Evolutionary conservation across 2,113 vertebrate genomes (phyloP).

Genomic region (Phalacrocorax brasilianus): DNA sequence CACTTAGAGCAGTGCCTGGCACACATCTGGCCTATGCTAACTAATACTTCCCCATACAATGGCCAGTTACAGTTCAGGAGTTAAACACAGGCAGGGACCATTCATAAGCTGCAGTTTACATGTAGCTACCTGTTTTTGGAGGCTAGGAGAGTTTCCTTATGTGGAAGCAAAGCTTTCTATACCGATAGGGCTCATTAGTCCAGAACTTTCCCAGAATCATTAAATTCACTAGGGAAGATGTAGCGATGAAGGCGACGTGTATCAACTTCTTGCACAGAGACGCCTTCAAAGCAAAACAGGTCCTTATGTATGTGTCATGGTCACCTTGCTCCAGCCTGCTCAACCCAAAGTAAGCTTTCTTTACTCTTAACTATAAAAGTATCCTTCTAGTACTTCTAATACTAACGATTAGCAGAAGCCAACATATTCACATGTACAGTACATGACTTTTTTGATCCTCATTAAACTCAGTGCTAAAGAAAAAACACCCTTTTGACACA

Average conservation of each 20-base stretch:
- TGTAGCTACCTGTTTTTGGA: not conserved
- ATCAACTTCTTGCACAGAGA: not conserved
- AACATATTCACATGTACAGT: not conserved
- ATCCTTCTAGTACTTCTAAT: not conserved
- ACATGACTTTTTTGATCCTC: not conserved
- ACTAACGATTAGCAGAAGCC: not conserved
- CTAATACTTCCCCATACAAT: not conserved
- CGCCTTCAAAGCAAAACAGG: not conserved
- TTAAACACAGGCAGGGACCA: accelerated
- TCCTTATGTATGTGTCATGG: not conserved
- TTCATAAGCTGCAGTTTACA: not conserved
- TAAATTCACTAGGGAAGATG: not conserved
- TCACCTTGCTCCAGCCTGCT: not conserved
- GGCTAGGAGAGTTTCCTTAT: not conserved
- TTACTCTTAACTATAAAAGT: not conserved
- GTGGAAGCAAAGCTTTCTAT: not conserved
- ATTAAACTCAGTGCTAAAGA: not conserved
- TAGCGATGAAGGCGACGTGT: not conserved
- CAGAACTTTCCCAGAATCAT: not conserved
- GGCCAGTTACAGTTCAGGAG: not conserved
- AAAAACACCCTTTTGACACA: not conserved
- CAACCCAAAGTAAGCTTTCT: not conserved
- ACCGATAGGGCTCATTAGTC: not conserved
- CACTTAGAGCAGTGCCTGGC: not conserved
- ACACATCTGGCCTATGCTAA: not conserved